Conservation (phyloP, 2,888 invertebrate species). For the Lingula anatina region DNA sequence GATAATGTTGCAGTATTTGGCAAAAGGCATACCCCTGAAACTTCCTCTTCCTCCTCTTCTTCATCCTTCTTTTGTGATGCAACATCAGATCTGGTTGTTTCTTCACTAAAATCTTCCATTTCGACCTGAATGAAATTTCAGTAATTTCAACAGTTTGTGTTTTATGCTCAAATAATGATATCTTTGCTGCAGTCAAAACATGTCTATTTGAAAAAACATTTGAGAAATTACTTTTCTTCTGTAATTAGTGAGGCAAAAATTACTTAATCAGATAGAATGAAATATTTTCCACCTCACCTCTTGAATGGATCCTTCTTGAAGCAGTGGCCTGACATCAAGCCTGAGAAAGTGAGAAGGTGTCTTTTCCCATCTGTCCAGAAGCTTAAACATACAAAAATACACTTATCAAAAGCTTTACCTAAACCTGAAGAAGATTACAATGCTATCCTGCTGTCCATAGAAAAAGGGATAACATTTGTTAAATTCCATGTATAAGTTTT, state of each 20-base stretch:
- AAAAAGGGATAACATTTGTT: no score
- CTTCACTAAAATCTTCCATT: slow-evolving; percentile 69
- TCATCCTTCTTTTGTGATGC: slow-evolving; percentile 17
- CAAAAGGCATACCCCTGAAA: no score
- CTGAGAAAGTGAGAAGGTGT: slow-evolving; percentile 77
- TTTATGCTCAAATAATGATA: no score
- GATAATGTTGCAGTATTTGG: no score
- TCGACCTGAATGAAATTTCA: slow-evolving; percentile 56
- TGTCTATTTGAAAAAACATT: no score
- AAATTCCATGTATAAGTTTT: no score
- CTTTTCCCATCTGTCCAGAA: slow-evolving; percentile 40
- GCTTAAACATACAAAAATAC: slow-evolving; percentile 21
- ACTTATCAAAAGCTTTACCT: neutral
- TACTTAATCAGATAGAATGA: no score
- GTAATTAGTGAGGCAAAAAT: no score
- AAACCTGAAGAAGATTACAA: neutral
- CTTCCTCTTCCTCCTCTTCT: slow-evolving; percentile 33
- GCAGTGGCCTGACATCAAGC: slow-evolving; percentile 74
- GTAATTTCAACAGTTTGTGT: no score
- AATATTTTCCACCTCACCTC: no score
- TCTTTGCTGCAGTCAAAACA: no score
- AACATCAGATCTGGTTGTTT: slow-evolving; percentile 24
- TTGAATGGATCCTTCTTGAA: slow-evolving; percentile 76
- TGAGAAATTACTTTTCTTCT: no score
- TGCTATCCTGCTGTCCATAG: neutral